Percentiles rank a stretch among this genome's conserved stretches.
Conservation (phyloP, 2,888 invertebrate species). For the Cryptocephalus moraei region DNA sequence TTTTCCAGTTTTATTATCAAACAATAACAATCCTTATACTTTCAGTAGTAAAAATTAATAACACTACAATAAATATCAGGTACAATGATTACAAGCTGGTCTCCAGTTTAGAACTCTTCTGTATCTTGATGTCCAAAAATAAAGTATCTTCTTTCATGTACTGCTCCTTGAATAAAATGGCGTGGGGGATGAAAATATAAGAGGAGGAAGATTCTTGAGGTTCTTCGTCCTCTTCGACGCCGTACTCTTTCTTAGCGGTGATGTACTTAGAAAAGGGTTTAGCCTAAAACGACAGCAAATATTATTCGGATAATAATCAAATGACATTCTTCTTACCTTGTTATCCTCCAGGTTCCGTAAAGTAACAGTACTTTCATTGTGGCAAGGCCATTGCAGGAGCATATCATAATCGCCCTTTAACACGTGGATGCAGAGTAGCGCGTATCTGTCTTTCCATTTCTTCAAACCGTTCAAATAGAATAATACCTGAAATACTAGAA, state of each 20-base stretch:
- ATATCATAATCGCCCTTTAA: conserved; percentile 63
- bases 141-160: conserved; percentile 50
- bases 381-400: conserved; percentile 63
- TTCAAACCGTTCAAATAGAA: conserved; percentile 63
- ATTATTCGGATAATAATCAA: neutral
- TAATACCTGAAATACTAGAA: conserved; percentile 43
- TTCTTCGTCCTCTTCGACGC: conserved; percentile 36
- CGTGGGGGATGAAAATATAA: conserved; percentile 58
- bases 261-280: conserved; percentile 55
- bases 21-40: neutral
- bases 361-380: conserved; percentile 52
- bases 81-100: conserved; percentile 17
- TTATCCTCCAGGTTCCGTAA: conserved; percentile 41
- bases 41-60: neutral
- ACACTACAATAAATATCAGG: neutral
- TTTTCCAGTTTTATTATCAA: neutral
- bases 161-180: conserved; percentile 48
- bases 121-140: conserved; percentile 47
- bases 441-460: conserved; percentile 64
- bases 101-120: conserved; percentile 13
- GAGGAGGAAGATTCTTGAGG: conserved; percentile 41
- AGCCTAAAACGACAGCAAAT: conserved; percentile 33
- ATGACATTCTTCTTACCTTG: conserved; percentile 20
- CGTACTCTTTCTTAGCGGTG: conserved; percentile 43
- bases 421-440: conserved; percentile 58